These are phyloP conservation scores for Neomorphus geoffroyi DNA, from an alignment of 2,797 vertebrate species.

Conservation along the genomic window DNA sequence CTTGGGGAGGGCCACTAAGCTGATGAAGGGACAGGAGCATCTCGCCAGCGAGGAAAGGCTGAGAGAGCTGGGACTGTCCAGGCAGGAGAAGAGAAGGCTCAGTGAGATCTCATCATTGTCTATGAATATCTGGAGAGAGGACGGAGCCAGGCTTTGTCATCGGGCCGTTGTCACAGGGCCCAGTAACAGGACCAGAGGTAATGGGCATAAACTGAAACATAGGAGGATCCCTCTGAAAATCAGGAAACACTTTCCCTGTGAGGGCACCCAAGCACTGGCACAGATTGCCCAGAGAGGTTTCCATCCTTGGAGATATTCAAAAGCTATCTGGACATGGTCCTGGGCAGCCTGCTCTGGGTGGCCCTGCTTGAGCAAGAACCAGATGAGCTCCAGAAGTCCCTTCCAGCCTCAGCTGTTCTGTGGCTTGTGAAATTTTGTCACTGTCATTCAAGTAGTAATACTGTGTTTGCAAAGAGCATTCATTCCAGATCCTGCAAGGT, in stretches of 20 bases:
- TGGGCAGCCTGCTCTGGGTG: rapidly evolving
- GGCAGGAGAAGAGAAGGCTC: not conserved
- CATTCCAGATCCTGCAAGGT: not conserved
- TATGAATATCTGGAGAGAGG: not conserved
- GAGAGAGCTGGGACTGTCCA: not conserved
- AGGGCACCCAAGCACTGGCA: not conserved
- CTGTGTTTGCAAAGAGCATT: not conserved
- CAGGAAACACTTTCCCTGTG: not conserved
- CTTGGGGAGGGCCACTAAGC: not conserved
- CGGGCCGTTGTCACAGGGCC: not conserved
- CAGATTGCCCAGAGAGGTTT: not conserved
- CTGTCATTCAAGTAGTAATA: not conserved
- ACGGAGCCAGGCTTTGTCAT: not conserved
- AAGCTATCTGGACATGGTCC: rapidly evolving
- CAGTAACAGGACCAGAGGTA: not conserved
- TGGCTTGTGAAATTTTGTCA: not conserved
- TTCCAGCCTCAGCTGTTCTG: not conserved
- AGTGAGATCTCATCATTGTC: not conserved
- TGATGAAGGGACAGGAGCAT: not conserved
- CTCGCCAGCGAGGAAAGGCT: not conserved
- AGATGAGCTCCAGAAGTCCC: not conserved
- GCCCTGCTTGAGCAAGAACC: not conserved
- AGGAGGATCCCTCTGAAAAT: not conserved
- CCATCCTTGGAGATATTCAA: not conserved
- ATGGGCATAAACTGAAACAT: not conserved